Evolutionary conservation across 2,797 vertebrate genomes (phyloP).

Genomic region (Sciurus vulgaris): DNA sequence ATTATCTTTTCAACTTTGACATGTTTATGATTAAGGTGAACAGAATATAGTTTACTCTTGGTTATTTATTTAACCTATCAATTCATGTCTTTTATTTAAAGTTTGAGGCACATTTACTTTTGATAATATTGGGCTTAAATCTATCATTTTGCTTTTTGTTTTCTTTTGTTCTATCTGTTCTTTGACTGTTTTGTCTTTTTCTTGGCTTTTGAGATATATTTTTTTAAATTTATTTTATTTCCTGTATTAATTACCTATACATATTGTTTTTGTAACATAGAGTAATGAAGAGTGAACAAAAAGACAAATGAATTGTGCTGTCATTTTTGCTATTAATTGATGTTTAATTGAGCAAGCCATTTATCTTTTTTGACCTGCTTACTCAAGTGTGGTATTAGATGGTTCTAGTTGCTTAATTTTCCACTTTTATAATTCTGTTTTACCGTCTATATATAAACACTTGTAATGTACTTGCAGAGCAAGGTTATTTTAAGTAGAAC

Average conservation of each 20-base stretch:
- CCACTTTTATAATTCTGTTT: not conserved
- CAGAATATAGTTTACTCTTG: not conserved
- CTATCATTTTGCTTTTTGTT: not conserved
- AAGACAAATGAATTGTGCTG: not conserved
- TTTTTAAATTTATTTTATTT: not conserved
- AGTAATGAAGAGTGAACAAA: not conserved
- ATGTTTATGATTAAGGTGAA: not conserved
- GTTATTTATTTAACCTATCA: not conserved
- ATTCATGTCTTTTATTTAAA: not conserved
- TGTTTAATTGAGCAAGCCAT: not conserved
- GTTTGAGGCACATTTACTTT: not conserved
- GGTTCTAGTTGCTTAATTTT: not conserved
- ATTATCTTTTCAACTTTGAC: not conserved
- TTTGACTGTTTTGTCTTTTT: not conserved
- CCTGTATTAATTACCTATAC: not conserved
- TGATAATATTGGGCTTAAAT: not conserved
- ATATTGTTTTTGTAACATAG: not conserved
- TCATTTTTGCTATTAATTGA: conserved; percentile 24
- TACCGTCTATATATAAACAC: not conserved
- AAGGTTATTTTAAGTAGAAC: not conserved
- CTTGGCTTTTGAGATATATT: not conserved
- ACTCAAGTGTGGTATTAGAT: not conserved
- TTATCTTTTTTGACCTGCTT: conserved; percentile 52
- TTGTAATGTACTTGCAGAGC: not conserved
- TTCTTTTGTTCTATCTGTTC: not conserved